phyloP scores from a whole-genome alignment of 37 sponge, comb jelly and placozoan species.

The Diacarnus erythraeanus region DNA sequence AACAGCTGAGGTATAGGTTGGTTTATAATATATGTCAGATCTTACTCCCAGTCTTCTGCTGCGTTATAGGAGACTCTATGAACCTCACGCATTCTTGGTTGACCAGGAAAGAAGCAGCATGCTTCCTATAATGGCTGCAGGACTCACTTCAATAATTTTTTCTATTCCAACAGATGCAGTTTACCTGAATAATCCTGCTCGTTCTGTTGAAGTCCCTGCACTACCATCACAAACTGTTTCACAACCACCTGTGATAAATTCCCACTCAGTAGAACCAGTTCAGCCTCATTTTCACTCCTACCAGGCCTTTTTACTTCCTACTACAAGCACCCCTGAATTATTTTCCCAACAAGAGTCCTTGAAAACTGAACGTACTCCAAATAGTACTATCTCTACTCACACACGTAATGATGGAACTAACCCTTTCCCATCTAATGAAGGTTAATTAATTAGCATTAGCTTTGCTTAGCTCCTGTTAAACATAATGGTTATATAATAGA shows the following conservation, averaged over 20 bases:
- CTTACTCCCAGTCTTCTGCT: too few relatives aligned
- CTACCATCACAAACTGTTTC: background rate
- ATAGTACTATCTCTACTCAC: too few relatives aligned
- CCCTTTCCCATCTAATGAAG: too few relatives aligned
- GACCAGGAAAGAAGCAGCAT: conserved; percentile 76
- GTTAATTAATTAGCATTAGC: background rate
- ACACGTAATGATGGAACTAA: too few relatives aligned
- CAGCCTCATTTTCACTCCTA: too few relatives aligned
- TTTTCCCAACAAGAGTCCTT: too few relatives aligned
- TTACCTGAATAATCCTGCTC: conserved; percentile 40
- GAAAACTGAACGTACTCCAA: too few relatives aligned
- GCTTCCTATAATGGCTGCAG: conserved; percentile 90
- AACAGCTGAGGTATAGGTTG: conserved; percentile 28
- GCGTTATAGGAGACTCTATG: conserved; percentile 63
- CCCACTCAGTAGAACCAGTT: too few relatives aligned
- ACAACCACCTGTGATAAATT: background rate
- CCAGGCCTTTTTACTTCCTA: too few relatives aligned
- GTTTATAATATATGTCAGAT: too few relatives aligned
- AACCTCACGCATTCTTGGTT: conserved; percentile 70
- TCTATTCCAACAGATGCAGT: conserved; percentile 45
- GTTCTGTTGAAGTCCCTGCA: conserved; percentile 30
- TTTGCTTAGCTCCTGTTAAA: background rate
- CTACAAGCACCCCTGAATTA: too few relatives aligned
- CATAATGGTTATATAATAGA: conserved; percentile 3
- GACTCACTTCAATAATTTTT: conserved; percentile 78